Base-by-base conservation (phyloP, 2,888 invertebrate genomes). In the Mythimna albipuncta region DNA sequence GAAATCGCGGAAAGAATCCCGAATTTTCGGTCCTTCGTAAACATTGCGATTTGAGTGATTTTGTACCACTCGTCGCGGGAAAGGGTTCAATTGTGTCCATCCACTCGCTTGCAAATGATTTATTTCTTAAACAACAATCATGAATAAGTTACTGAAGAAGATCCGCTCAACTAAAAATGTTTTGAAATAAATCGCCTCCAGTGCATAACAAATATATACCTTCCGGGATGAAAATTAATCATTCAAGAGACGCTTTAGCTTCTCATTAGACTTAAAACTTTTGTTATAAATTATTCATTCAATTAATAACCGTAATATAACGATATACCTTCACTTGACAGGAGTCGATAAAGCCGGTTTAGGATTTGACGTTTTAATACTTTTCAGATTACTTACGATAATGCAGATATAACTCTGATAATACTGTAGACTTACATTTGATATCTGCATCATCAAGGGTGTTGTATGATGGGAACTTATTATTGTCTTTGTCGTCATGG, bases 191-290 rank as follows among this genome's bases (percentile, higher is more conserved):
- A 50, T 50, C 21, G 59, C 32, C 47, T 47, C n/a, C 44, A 44
- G 50, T 75, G 52, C 52, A 64, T 63, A 47, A 70, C 41, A 64
- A 70, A 70, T 70, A 47, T 19, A 66, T 44, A 55, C 19, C 10
- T 38, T 58, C 54, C 19, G 13, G 19, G 41, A 67, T 44, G 52
- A 63, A 65, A 76, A 77, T 83, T 80, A 64, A 70, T 75, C 64
- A 63, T 76, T 76, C 69, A 69, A 61, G 76, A 71, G 81, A 82
- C 81, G 79, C 79, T 82, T 77, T 72, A 79, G 86, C 79, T 75
- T 72, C 84, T 89, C 87, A 87, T 88, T 87, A 88, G 85, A 84
- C 83, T 85, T 87, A 81, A 83, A 88, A 89, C 88, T 87, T 87
- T 74, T 64, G 59, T 64, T 74, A 70, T 83, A 79, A 85, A 76